Evolutionary conservation across 2,113 vertebrate genomes (phyloP).

Genomic region (Stercorarius parasiticus): DNA sequence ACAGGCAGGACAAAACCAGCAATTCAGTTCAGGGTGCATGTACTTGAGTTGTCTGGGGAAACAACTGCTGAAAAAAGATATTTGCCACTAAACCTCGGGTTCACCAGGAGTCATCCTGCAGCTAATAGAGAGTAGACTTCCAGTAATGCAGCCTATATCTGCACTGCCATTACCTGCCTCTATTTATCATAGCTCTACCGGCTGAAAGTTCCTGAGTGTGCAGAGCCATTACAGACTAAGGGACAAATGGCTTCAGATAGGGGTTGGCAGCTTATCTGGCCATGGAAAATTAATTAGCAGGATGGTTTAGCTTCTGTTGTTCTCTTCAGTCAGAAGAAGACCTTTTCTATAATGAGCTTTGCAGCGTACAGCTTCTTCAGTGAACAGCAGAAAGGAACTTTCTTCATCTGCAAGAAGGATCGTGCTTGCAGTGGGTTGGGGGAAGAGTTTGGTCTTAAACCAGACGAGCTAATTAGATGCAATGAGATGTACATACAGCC

Average conservation of each 20-base stretch:
- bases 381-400: not conserved
- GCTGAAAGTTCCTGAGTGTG: conserved; percentile 1
- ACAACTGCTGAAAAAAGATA: conserved; percentile 33
- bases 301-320: not conserved
- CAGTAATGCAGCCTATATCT: not conserved
- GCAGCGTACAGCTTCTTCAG: not conserved
- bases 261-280: not conserved
- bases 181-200: not conserved
- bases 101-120: not conserved
- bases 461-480: not conserved
- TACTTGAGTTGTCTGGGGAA: not conserved
- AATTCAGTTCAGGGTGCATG: conserved; percentile 1
- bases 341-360: not conserved
- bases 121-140: conserved; percentile 9
- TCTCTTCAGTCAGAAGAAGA: not conserved
- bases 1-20: not conserved
- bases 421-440: not conserved
- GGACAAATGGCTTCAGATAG: not conserved
- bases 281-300: conserved; percentile 36
- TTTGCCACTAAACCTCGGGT: not conserved
- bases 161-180: conserved; percentile 16
- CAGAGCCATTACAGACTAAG: not conserved
- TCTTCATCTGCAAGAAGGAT: not conserved
- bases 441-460: not conserved
- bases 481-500: not conserved